A percentile compares a stretch with the other conserved stretches of the same genome.
phyloP scores from a whole-genome alignment of 2,888 invertebrate genomes.

The Ophion costatus region DNA sequence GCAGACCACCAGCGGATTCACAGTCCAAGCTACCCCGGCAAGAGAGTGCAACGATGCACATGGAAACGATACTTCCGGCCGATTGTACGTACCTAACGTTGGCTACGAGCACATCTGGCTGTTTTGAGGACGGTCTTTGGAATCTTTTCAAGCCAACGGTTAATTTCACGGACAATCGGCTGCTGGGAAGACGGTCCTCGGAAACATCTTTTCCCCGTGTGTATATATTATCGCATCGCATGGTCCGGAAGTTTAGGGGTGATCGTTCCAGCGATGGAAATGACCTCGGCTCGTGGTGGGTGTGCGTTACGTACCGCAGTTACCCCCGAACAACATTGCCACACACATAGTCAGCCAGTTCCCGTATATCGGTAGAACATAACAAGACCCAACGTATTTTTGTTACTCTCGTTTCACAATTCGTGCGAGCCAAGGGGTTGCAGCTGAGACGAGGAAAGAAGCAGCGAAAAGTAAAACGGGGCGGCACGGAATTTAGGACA shows the following conservation, averaged over 20 bases:
- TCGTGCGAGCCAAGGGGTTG: background rate
- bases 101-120: no score
- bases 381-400: background rate
- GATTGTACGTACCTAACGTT: background rate
- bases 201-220: no score
- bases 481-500: constrained; percentile 24
- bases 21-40: constrained; percentile 71
- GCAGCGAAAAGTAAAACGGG: constrained; percentile 1
- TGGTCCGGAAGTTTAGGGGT: constrained; percentile 4
- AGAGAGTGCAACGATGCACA: constrained; percentile 12
- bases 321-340: constrained; percentile 49
- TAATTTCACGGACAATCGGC: no score
- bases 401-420: constrained; percentile 1
- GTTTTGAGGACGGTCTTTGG: no score
- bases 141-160: no score
- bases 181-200: no score
- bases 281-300: constrained; percentile 11
- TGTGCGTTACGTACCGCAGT: constrained; percentile 22
- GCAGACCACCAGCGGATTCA: constrained; percentile 70
- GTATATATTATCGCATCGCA: background rate
- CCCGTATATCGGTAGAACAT: background rate
- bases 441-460: background rate
- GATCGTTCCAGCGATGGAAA: background rate
- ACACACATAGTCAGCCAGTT: constrained; percentile 37
- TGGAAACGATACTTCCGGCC: background rate